These are phyloP conservation scores for Allacma fusca DNA, from an alignment of 2,888 invertebrate species.

Conservation along the genomic window DNA sequence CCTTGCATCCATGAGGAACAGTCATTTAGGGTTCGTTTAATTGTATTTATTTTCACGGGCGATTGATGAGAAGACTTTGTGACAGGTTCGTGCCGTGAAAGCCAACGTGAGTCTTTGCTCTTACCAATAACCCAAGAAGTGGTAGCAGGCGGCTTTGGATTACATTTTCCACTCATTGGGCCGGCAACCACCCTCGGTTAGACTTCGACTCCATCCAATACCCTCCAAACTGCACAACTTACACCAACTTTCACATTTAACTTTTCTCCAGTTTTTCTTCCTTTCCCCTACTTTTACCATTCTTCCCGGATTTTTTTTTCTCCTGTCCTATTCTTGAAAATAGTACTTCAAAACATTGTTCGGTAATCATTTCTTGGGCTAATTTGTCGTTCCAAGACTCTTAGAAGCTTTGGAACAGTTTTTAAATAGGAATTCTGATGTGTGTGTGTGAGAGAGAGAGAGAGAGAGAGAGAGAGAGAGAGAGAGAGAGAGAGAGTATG, in stretches of 20 bases:
- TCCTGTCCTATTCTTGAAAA: too few species aligned
- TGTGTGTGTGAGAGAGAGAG: too few species aligned
- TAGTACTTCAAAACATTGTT: too few species aligned
- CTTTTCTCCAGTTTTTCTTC: neutral
- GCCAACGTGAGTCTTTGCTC: constrained; percentile 47
- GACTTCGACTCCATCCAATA: neutral
- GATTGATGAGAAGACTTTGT: constrained; percentile 50
- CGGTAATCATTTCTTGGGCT: too few species aligned
- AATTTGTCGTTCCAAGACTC: too few species aligned
- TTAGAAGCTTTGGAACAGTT: too few species aligned
- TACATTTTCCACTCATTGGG: constrained; percentile 47
- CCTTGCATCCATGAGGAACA: neutral
- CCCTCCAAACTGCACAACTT: neutral
- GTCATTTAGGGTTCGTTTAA: constrained; percentile 32
- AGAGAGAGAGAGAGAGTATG: too few species aligned
- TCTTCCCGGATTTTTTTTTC: too few species aligned
- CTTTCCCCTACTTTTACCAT: neutral
- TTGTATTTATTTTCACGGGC: constrained; percentile 53
- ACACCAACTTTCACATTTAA: neutral
- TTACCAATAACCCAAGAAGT: neutral
- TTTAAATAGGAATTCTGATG: too few species aligned
- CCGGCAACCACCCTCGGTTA: constrained; percentile 18
- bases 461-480: too few species aligned
- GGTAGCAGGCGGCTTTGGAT: constrained; percentile 34
- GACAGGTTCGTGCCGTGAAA: constrained; percentile 50